Evolutionary conservation across 30 jellyfish, hydroid and myxozoan species (phyloP), one percentile per base, ranked within the genome.

Genomic region (Euphysa ruthae): DNA sequence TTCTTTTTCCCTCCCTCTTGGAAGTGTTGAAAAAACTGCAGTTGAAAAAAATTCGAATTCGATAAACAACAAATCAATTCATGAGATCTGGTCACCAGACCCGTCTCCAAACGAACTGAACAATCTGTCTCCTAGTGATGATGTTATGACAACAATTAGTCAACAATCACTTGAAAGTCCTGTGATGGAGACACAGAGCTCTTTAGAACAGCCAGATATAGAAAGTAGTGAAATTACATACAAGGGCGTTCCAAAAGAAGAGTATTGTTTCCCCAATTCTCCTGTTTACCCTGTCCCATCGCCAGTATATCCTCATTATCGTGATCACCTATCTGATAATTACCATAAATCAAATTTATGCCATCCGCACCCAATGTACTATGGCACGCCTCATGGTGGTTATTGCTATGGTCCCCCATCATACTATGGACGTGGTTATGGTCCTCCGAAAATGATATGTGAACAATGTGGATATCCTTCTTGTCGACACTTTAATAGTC

Each of bases 71-170:
- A 69, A 93, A 18, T 70, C 84, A 38, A 88, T 88, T 35, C 98
- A 88, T 56, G 98, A 88, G 33, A 88, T 88, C 25, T 88, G 98
- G 98, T 88, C 98, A 20, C 98, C 98, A 23, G 92, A 88, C 61
- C 94, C 94, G 18, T 88, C 98, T 4, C 98, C 98, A 19, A 88
- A 79, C 25, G 98, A 79, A 43, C 74, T 93, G 0, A 82, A 70
- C 43, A 88, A 81, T 16, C 74, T 93, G 10, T 70, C 98, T 10
- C 98, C 94, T 28, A 88, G 91, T 61, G 98, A 88, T 28, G 98
- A 86, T 34, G 62, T 43, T 5, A 25, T 68, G 57, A 68, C 18
- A 25, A 2, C 60, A 4, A 46, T 46, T 46, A 46, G 60, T 46
- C 60, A 46, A 8, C 60, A 46, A 46, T 46, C 60, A n/a, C 60